Evolutionary conservation across 1,140 invertebrate genomes (phyloP), one percentile per base, ranked within the genome.

Genomic region (Pogonus chalceus): DNA sequence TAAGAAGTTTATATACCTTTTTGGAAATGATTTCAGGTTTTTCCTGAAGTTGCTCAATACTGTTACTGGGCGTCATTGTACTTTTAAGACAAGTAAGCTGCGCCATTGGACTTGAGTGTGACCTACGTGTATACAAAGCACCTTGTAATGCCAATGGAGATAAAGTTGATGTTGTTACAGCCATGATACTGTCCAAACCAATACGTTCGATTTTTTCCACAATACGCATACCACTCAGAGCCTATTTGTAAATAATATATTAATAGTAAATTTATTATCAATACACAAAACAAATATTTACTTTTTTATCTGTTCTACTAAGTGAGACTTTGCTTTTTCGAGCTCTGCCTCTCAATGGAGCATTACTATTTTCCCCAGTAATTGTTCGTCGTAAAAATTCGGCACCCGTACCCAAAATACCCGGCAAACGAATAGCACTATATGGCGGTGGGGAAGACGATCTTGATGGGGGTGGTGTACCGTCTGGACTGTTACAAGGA

Each of bases 401-500:
- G 3, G 87, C 87, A 9, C 88, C 86, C 49, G 79, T 85, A 12
- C 82, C 79, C 54, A 85, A 77, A 2, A 83, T 67, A 68, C 1
- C 81, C 79, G 2, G 76, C 71, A 72, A 60, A 72, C 70, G 64
- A 60, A 76, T 57, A 57, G 58, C 62, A 55, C 73, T 72, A 2
- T 63, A 61, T 0, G 68, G 71, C 2, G 75, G 73, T 9, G 78
- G 72, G 20, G 84, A 78, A 56, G 75, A 68, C 54, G 79, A 69
- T 60, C 84, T 64, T 23, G 84, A 76, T 54, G 79, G 69, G 2
- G 70, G 69, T 14, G 77, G 72, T 65, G 76, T 73, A 57, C 77
- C 74, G 66, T 81, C 80, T 1, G 87, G 84, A 71, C 83, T 89
- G 57, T 90, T 90, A 59, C 84, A 88, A 2, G 90, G 90, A 14